Evolutionary conservation across 2,113 vertebrate genomes (phyloP), one percentile per base, ranked within the genome.

Genomic region (Zonotrichia leucophrys): DNA sequence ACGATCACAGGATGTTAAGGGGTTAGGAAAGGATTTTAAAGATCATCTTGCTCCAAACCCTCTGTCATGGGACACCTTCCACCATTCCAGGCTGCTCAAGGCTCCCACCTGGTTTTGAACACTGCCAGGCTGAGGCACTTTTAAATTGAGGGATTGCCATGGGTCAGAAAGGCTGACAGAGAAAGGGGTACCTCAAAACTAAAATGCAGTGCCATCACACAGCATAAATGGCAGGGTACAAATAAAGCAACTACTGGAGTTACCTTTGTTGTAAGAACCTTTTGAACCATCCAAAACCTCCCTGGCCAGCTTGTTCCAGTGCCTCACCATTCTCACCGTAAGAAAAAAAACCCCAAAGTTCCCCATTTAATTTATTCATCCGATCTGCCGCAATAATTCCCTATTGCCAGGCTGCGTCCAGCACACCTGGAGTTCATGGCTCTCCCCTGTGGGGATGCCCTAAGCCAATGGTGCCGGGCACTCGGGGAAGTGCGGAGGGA

Each of bases 11-110:
- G 33, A 24, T 18, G 8, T 31, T 41, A 18, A 47, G 10, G 53
- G 16, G 6, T 41, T 62, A n/a, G 62, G 16, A 62, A 55, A 30
- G 17, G 35, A 55, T 18, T 14, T 41, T 27, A 35, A 55, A 53
- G 17, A 60, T 60, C 24, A 41, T 49, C 31, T 30, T 1, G 0
- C 9, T 25, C 70, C 70, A 35, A 5, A 0, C 39, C 19, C 5
- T 13, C 11, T 68, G 39, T 39, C 55, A 7, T 6, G 39, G 52
- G 39, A 31, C 39, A 60, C 5, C 33, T 81, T 19, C 27, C 50
- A 50, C 19, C 15, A 14, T 8, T 3, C 21, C 37, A 14, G 27
- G 31, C 44, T 56, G 41, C 24, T 55, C 49, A 47, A 33, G 9
- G 39, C 49, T 14, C 25, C 15, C 10, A 6, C 21, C 49, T 50